phyloP scores from a whole-genome alignment of 2,797 vertebrate species.

The Microchirus variegatus region DNA sequence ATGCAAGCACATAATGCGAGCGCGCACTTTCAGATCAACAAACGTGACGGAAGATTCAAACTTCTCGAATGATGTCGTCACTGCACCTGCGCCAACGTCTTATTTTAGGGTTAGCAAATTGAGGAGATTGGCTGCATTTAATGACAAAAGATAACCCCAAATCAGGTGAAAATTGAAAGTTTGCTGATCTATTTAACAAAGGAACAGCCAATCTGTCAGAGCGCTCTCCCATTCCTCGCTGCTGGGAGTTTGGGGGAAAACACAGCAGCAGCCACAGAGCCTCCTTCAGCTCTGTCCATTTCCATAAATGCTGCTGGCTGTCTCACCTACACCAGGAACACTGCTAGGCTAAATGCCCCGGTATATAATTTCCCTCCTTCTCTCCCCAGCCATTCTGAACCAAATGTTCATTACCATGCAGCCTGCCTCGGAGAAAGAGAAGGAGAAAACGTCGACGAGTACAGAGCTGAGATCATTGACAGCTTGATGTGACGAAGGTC shows the following conservation, averaged over 20 bases:
- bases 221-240: slow-evolving; percentile 53
- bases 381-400: slow-evolving; percentile 74
- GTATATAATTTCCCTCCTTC: slow-evolving; percentile 79
- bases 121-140: slow-evolving; percentile 47
- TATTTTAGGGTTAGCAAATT: slow-evolving; percentile 48
- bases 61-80: slow-evolving; percentile 15
- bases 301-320: slow-evolving; percentile 88
- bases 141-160: slow-evolving; percentile 58
- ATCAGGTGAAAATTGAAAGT: slow-evolving; percentile 62
- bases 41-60: slow-evolving; percentile 44
- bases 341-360: slow-evolving; percentile 83
- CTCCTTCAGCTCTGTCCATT: slow-evolving; percentile 82
- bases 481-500: slow-evolving; percentile 88
- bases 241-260: slow-evolving; percentile 68
- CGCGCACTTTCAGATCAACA: slow-evolving; percentile 26
- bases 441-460: slow-evolving; percentile 74
- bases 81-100: slow-evolving; percentile 25
- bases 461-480: slow-evolving; percentile 87
- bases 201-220: slow-evolving; percentile 56
- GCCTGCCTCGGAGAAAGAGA: slow-evolving; percentile 76
- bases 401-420: slow-evolving; percentile 86
- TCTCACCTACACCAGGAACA: slow-evolving; percentile 82
- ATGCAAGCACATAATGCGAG: slow-evolving; percentile 11
- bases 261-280: slow-evolving; percentile 63
- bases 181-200: slow-evolving; percentile 62